phyloP scores from a whole-genome alignment of 2,888 invertebrate species.

The Protonemura montana region DNA sequence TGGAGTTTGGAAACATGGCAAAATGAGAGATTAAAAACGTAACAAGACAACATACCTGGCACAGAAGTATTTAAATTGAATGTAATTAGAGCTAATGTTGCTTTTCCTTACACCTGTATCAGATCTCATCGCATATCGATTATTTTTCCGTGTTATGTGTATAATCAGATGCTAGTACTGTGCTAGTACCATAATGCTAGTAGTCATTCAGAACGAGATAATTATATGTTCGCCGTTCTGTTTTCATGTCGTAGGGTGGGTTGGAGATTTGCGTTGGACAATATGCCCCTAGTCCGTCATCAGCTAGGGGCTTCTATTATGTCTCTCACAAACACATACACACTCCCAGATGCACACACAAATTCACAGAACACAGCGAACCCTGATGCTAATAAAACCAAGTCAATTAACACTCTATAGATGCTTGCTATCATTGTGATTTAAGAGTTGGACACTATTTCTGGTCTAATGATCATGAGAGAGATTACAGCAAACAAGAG shows the following conservation, averaged over 20 bases:
- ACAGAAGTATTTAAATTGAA: not conserved
- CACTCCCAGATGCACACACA: not conserved
- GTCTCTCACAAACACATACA: not conserved
- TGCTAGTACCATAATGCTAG: no score
- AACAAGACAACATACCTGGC: not conserved
- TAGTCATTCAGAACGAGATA: not conserved
- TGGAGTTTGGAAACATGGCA: not conserved
- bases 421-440: not conserved
- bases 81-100: not conserved
- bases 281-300: not conserved
- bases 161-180: not conserved
- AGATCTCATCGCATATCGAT: not conserved
- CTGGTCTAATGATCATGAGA: not conserved
- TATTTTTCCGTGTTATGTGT: not conserved
- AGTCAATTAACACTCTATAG: constrained; percentile 12
- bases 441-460: constrained; percentile 12
- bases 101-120: no score
- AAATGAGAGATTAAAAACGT: not conserved
- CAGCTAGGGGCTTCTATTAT: constrained; percentile 1
- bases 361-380: not conserved
- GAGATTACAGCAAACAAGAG: constrained; percentile 12
- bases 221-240: not conserved
- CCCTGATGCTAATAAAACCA: constrained; percentile 7
- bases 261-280: not conserved
- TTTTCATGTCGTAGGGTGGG: no score